phyloP scores from a whole-genome alignment of 1,140 invertebrate genomes.

The Ceratosolen fusciceps region DNA sequence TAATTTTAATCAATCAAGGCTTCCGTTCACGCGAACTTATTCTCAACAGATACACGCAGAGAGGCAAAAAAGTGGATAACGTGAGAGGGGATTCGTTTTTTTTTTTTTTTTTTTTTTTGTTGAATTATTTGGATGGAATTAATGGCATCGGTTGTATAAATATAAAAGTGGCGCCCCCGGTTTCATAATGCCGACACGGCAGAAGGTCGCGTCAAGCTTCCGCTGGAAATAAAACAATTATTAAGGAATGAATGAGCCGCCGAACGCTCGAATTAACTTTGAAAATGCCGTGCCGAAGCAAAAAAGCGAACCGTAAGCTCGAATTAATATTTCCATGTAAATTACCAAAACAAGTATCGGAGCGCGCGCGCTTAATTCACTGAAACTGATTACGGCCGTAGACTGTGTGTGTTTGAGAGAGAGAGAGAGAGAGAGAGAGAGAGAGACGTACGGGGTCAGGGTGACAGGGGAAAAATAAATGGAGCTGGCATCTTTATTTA shows the following conservation, averaged over 20 bases:
- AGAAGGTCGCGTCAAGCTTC: not conserved
- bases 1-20: no score
- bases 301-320: not conserved
- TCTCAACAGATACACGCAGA: no score
- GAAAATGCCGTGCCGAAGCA: not conserved
- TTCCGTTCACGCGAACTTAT: no score
- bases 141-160: no score
- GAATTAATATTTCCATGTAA: not conserved
- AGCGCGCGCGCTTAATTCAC: not conserved
- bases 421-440: no score
- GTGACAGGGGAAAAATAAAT: not conserved
- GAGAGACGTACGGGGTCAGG: no score
- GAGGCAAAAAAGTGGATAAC: no score
- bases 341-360: not conserved
- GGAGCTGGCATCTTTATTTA: not conserved
- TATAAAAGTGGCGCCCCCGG: not conserved
- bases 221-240: no score
- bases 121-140: not conserved
- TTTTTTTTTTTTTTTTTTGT: not conserved
- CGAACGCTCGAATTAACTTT: not conserved
- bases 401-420: no score
- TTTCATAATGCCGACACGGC: not conserved
- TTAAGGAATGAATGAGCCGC: not conserved
- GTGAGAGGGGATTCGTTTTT: no score
- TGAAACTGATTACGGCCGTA: not conserved